Evolutionary conservation across 2,797 vertebrate genomes (phyloP).

Genomic region (Cyprinella venusta): DNA sequence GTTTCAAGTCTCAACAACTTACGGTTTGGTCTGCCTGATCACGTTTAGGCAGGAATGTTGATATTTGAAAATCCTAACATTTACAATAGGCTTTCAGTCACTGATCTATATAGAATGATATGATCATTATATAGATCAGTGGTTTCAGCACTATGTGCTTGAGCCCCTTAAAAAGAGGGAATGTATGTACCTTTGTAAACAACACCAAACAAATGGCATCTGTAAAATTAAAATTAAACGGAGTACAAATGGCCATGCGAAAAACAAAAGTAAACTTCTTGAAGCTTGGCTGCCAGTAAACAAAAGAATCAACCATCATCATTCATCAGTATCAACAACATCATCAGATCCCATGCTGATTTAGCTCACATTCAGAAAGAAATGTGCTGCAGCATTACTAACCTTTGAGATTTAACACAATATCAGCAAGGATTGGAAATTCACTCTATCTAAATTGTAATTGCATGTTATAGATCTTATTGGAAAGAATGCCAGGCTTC

Average conservation of each 20-base stretch:
- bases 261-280: background rate
- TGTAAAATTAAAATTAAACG: background rate
- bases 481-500: background rate
- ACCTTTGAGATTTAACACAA: background rate
- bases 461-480: background rate
- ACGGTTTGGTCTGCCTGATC: too few species aligned
- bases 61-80: too few species aligned
- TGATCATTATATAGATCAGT: too few species aligned
- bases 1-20: too few species aligned
- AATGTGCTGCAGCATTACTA: background rate
- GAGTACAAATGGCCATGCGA: background rate
- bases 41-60: too few species aligned
- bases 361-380: background rate
- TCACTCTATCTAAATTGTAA: background rate
- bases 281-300: slow-evolving; percentile 13
- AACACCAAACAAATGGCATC: background rate
- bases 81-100: too few species aligned
- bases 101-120: too few species aligned
- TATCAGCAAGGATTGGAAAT: background rate
- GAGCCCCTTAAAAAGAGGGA: background rate
- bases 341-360: slow-evolving; percentile 71
- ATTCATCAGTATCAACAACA: slow-evolving; percentile 74
- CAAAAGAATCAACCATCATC: too few species aligned
- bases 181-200: background rate
- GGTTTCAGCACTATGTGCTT: too few species aligned